Conservation (phyloP, 2,888 invertebrate genomes). For the Dynastes grantii region DNA sequence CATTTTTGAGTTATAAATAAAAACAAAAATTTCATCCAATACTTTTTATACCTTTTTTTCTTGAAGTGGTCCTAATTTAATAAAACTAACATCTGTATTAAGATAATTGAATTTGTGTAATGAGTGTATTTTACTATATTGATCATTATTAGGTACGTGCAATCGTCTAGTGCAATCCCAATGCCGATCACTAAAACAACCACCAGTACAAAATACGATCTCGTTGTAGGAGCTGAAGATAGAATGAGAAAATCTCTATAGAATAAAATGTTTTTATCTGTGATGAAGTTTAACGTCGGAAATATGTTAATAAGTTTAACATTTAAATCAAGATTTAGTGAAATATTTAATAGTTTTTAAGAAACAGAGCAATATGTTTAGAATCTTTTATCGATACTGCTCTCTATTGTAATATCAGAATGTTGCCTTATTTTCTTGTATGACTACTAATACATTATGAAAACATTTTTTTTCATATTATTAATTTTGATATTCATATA, state of each 20-base stretch:
- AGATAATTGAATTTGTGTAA: neutral
- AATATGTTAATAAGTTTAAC: constrained; percentile 1
- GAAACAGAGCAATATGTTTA: constrained; percentile 35
- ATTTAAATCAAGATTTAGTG: constrained; percentile 10
- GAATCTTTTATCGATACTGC: neutral
- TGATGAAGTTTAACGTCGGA: constrained; percentile 31
- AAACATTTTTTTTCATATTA: neutral
- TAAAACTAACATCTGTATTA: no score
- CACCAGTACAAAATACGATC: constrained; percentile 54
- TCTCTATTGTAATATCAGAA: constrained; percentile 28
- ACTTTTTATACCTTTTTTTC: no score
- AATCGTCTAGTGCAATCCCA: constrained; percentile 52
- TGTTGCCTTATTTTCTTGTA: constrained; percentile 25
- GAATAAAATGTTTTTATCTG: constrained; percentile 33
- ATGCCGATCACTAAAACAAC: constrained; percentile 50
- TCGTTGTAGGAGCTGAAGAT: constrained; percentile 53
- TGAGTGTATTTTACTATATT: neutral
- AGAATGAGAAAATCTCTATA: constrained; percentile 57
- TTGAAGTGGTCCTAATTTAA: no score
- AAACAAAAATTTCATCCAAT: no score
- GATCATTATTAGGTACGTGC: constrained; percentile 49
- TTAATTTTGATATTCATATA: constrained; percentile 21
- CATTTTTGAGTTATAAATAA: no score
- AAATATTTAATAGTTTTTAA: neutral
- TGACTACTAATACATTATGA: constrained; percentile 6